A percentile compares a stretch with the other conserved stretches of the same genome.
Evolutionary conservation across 1,140 invertebrate species (phyloP).

Genomic region (Gyrodactylus salaris): DNA sequence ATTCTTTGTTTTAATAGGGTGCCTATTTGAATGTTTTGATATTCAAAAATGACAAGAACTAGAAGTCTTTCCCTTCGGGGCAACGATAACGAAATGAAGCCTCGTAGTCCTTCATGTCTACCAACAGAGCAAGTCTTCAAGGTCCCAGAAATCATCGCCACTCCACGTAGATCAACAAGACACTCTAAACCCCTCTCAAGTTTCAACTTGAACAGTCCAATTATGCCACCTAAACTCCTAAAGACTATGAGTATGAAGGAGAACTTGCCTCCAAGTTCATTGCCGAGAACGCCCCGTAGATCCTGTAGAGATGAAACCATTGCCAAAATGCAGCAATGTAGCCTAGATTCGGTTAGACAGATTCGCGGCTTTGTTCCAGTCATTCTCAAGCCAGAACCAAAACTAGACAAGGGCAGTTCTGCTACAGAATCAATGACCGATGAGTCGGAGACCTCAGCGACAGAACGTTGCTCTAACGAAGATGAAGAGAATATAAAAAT

Average conservation of each 20-base stretch:
- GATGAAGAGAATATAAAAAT: not conserved
- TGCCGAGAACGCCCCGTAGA: not conserved
- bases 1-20: no score
- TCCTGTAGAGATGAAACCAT: not conserved
- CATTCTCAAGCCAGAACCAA: no score
- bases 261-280: not conserved
- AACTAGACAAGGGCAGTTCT: no score
- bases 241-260: not conserved
- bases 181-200: not conserved
- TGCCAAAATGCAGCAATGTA: not conserved
- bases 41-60: not conserved
- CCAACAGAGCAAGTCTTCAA: not conserved
- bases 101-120: no score
- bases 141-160: not conserved
- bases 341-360: not conserved
- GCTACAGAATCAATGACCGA: not conserved
- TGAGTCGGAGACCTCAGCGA: not conserved
- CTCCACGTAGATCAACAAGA: not conserved
- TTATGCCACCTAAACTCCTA: not conserved
- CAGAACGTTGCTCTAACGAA: not conserved
- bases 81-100: no score
- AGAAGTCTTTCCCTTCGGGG: not conserved
- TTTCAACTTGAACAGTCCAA: not conserved
- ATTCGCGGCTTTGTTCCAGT: not conserved
- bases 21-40: no score